Evolutionary conservation across 2,113 vertebrate genomes (phyloP), one percentile per base, ranked within the genome.

Genomic region (Trachemys scripta): DNA sequence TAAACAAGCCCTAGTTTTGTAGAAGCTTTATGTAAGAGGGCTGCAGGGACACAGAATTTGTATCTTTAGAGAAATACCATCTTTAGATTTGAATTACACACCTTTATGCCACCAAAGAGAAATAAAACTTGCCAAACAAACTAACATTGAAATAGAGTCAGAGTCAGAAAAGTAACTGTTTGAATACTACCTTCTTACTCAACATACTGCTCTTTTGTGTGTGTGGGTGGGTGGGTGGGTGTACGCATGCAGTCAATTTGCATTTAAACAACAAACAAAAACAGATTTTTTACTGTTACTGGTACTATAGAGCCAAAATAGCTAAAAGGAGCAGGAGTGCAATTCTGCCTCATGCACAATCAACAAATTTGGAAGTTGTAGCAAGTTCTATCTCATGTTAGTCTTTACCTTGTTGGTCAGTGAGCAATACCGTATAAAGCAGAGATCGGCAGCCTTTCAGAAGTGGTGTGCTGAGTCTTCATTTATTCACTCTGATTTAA

Each of bases 1-100:
- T 85, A 89, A 96, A 89, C 17, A 91, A 86, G 10, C 5, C 9
- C 24, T 1, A 16, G 35, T 1, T 85, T 84, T 92, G 78, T 47
- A 88, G n/a, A 75, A 75, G n/a, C 13, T 88, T 92, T 95, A 42
- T 87, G 93, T 90, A 88, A 84, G 56, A 92, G 6, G 69, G 82
- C 62, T 90, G 76, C 17, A 59, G 69, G 54, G 29, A 88, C 22
- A 92, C 69, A 90, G 42, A 80, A 80, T 62, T 53, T 7, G 1
- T 88, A 62, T 78, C 95, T 93, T 95, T 85, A 82, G 94, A 47
- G 49, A 85, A 92, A 47, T 10, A 12, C 19, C 19, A 45, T 31
- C 80, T 72, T 24, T 53, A 88, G 10, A 86, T 83, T 27, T 79
- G 56, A 93, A 88, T 90, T 86, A 78, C 5, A 47, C 24, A 35